Conservation (phyloP, 2,888 invertebrate genomes). For the Hypolimnas misippus region DNA sequence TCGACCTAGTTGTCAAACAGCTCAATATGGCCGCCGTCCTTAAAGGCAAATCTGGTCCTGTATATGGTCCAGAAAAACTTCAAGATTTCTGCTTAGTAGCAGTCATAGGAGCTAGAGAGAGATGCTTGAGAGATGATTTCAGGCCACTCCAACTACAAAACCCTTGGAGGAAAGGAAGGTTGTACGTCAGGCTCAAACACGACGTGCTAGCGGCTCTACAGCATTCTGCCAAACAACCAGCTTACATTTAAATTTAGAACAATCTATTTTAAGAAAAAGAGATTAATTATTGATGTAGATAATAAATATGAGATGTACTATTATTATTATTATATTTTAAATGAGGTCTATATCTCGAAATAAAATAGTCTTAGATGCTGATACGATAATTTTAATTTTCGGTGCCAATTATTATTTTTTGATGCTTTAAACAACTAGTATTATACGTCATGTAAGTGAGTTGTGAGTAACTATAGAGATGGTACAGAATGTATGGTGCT, state of each 20-base stretch:
- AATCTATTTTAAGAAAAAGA: constrained; percentile 37
- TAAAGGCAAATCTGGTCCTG: constrained; percentile 93
- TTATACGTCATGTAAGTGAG: constrained; percentile 63
- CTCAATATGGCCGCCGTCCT: constrained; percentile 96
- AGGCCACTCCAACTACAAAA: constrained; percentile 96
- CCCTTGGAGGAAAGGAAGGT: constrained; percentile 96
- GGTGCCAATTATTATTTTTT: constrained; percentile 75
- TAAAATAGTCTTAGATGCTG: constrained; percentile 33
- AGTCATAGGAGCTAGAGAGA: constrained; percentile 96
- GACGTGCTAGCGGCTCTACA: constrained; percentile 94
- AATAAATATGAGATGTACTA: constrained; percentile 17
- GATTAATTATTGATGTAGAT: constrained; percentile 27
- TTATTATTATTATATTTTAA: constrained; percentile 24
- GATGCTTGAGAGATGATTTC: constrained; percentile 97
- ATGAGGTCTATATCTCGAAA: constrained; percentile 30
- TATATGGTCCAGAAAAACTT: constrained; percentile 92
- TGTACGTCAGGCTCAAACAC: constrained; percentile 96
- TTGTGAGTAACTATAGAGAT: constrained; percentile 71
- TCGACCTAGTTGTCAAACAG: constrained; percentile 97
- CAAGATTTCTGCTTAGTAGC: constrained; percentile 97
- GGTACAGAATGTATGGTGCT: constrained; percentile 77
- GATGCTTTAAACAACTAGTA: constrained; percentile 75
- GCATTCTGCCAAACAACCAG: constrained; percentile 92
- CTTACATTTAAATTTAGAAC: constrained; percentile 79
- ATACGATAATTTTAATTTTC: constrained; percentile 59